Evolutionary conservation across 92 coral and sea anemone genomes (phyloP), one percentile per base, ranked within the genome.

Genomic region (Montipora capitata): DNA sequence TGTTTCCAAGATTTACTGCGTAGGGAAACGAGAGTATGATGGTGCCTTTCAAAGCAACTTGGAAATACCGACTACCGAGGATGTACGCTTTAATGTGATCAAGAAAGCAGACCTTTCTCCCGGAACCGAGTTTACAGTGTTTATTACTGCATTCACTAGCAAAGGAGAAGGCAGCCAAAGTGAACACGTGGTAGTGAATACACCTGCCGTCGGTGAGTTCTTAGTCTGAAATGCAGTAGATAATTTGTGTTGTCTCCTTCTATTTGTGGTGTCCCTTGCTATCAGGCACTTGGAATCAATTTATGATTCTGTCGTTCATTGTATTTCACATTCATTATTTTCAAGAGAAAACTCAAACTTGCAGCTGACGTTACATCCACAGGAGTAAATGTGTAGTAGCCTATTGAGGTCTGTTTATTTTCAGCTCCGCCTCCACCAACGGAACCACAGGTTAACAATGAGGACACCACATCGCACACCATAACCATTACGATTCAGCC

Each of bases 341-440:
- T n/a, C 27, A 20, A 20, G 27, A 20, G 27, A 20, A 20, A 20
- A 20, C 27, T 20, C 27, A 20, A 20, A 20, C 27, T 20, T 20
- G 27, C 27, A 20, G 27, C 27, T 20, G 27, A 20, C 27, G 27
- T 20, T 20, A 20, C 27, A 20, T 20, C 27, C 27, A 0, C 27
- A 20, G 27, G 27, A 20, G 0, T 20, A 20, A 20, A 20, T 20
- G 27, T 20, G 27, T 20, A 20, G 27, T 43, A 2, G 3, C 20
- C n/a, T 64, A 44, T 16, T 41, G 49, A 10, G 3, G 0, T 15
- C 40, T 4, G 41, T 79, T 83, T 64, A 3, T 40, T 69, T 59
- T 20, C 74, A 96, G 99, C 90, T 65, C 99, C 99, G 2, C 92
- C 91, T 40, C 72, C 88, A 4, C 96, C 96, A 0, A 65, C 67